Conservation (phyloP, 1,140 invertebrate genomes). For the Adelges cooleyi region DNA sequence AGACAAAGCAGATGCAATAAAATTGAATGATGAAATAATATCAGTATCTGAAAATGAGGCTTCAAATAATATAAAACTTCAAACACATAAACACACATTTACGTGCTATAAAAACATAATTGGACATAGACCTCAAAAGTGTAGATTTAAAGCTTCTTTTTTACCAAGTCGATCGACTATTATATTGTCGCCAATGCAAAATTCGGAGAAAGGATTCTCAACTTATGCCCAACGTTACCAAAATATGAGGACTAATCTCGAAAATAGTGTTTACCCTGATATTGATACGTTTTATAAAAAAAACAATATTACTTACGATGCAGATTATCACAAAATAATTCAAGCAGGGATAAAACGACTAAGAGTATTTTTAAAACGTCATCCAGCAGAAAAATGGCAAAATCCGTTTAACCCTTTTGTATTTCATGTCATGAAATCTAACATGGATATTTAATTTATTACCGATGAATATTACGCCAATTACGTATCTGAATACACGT, state of each 20-base stretch:
- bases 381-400: constrained; percentile 28
- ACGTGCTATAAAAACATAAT: constrained; percentile 4
- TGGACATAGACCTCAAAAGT: not conserved
- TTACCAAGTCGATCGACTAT: not conserved
- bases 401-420: constrained; percentile 34
- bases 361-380: constrained; percentile 6
- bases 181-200: not conserved
- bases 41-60: constrained; percentile 32
- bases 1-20: not conserved
- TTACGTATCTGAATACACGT: constrained; percentile 35
- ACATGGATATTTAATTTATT: constrained; percentile 35
- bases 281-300: not conserved
- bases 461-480: constrained; percentile 33
- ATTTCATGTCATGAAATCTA: constrained; percentile 32
- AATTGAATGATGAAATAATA: constrained; percentile 24
- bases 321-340: constrained; percentile 1
- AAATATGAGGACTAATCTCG: not conserved
- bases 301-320: not conserved
- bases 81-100: constrained; percentile 26
- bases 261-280: not conserved
- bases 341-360: not conserved
- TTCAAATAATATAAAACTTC: constrained; percentile 26
- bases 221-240: not conserved
- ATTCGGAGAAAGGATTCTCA: not conserved
- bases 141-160: not conserved